Percentiles rank a stretch among this genome's conserved stretches.
These are phyloP conservation scores for Toxotes chatareus DNA, from an alignment of 2,113 vertebrate genomes.

Conservation along the genomic window DNA sequence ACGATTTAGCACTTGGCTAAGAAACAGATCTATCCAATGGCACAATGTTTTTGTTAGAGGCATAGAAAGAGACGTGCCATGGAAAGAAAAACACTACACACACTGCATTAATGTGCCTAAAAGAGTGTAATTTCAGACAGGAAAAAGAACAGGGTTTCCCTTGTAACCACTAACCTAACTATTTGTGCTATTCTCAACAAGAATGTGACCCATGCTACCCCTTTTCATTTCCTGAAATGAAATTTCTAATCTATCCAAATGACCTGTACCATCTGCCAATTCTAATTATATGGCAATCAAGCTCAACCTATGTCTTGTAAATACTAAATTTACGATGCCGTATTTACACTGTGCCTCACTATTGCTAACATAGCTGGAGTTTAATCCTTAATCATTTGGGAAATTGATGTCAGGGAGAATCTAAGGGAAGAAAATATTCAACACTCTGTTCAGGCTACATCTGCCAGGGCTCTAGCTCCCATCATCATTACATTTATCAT, in stretches of 20 bases:
- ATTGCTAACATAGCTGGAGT: conserved; percentile 4
- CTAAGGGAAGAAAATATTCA: conserved; percentile 39
- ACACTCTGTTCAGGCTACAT: conserved; percentile 22
- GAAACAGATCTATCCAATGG: conserved; percentile 33
- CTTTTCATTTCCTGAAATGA: conserved; percentile 45
- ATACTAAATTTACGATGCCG: conserved; percentile 42
- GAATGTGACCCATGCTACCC: conserved; percentile 53
- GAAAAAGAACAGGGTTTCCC: conserved; percentile 62
- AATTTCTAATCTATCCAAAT: conserved; percentile 58
- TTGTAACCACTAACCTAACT: conserved; percentile 68
- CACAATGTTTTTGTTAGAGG: conserved; percentile 42
- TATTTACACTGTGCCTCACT: conserved; percentile 31
- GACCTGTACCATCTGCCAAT: conserved; percentile 43
- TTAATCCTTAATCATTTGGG: conserved; percentile 10
- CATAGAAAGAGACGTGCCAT: conserved; percentile 25
- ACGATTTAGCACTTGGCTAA: conserved; percentile 46
- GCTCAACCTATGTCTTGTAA: conserved; percentile 32
- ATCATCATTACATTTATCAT: conserved; percentile 61
- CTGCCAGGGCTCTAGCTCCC: conserved; percentile 30
- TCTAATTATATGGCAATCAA: conserved; percentile 53
- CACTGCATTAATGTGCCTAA: conserved; percentile 62
- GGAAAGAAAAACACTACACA: conserved; percentile 64
- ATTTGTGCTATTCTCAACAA: conserved; percentile 73
- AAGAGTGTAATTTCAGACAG: conserved; percentile 71
- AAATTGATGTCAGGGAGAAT: conserved; percentile 25